A percentile compares a stretch with the other conserved stretches of the same genome.
Conservation (phyloP, 2,113 vertebrate genomes). For the Australoheros scitulus region DNA sequence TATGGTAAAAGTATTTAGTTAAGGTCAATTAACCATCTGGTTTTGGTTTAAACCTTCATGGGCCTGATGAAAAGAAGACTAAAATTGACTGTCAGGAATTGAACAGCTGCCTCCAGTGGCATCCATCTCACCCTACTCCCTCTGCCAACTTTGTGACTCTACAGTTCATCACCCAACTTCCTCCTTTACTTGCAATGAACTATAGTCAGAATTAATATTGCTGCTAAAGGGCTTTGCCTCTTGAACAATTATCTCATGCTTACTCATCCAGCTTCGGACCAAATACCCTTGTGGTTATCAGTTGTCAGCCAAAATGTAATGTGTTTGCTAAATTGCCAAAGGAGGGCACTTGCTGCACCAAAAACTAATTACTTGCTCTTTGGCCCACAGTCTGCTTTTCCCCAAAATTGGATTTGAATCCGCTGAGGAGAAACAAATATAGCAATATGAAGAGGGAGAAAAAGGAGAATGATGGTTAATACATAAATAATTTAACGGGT, state of each 20-base stretch:
- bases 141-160: constrained; percentile 1
- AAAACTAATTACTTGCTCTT: constrained; percentile 15
- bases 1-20: not conserved
- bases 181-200: constrained; percentile 1
- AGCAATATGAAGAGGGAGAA: constrained; percentile 1
- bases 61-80: not conserved
- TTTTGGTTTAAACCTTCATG: constrained; percentile 1
- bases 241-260: constrained; percentile 8
- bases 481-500: not conserved
- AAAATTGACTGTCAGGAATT: not conserved
- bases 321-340: not conserved
- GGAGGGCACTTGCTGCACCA: not conserved
- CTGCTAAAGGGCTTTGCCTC: constrained; percentile 13
- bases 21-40: not conserved
- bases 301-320: constrained; percentile 5
- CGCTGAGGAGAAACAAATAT: constrained; percentile 7
- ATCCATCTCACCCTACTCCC: not conserved
- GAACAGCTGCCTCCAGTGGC: not conserved
- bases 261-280: constrained; percentile 4
- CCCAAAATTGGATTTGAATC: constrained; percentile 10
- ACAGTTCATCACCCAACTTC: not conserved
- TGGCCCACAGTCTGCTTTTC: not conserved
- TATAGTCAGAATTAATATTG: constrained; percentile 7
- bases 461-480: not conserved
- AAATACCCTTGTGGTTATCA: constrained; percentile 8